A percentile compares a stretch with the other conserved stretches of the same genome.
These are phyloP conservation scores for Hartigia nigra DNA, from an alignment of 2,888 invertebrate genomes.

Conservation along the genomic window DNA sequence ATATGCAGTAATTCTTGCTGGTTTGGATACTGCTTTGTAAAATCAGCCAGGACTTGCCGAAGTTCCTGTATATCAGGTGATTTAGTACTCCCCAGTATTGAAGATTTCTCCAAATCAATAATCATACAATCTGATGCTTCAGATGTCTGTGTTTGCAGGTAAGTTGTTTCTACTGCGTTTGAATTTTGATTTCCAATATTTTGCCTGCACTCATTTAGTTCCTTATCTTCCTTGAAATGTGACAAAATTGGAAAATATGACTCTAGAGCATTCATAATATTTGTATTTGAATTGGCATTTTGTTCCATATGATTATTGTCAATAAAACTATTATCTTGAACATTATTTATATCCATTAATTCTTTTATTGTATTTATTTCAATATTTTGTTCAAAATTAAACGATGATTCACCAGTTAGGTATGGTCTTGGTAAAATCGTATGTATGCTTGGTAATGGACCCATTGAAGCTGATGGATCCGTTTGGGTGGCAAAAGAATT, in stretches of 20 bases:
- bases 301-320: not conserved
- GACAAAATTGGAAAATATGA: not conserved
- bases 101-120: not conserved
- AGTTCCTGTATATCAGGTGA: not conserved
- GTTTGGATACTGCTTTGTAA: not conserved
- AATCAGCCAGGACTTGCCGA: not conserved
- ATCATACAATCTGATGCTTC: not conserved
- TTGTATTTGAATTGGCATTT: not conserved
- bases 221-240: not conserved
- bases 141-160: not conserved
- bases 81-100: not conserved
- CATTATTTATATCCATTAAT: not conserved
- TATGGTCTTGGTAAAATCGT: not conserved
- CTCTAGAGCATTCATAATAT: not conserved
- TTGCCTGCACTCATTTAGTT: not conserved
- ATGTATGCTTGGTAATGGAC: not conserved
- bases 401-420: not conserved
- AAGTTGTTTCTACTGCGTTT: not conserved
- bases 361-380: not conserved
- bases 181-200: not conserved
- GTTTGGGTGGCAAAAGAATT: conserved; percentile 3
- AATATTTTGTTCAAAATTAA: not conserved
- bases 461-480: not conserved
- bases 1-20: not conserved
- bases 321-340: not conserved